These are phyloP conservation scores for Spinus olivaceus DNA, from an alignment of 2,797 vertebrate species.

Conservation along the genomic window DNA sequence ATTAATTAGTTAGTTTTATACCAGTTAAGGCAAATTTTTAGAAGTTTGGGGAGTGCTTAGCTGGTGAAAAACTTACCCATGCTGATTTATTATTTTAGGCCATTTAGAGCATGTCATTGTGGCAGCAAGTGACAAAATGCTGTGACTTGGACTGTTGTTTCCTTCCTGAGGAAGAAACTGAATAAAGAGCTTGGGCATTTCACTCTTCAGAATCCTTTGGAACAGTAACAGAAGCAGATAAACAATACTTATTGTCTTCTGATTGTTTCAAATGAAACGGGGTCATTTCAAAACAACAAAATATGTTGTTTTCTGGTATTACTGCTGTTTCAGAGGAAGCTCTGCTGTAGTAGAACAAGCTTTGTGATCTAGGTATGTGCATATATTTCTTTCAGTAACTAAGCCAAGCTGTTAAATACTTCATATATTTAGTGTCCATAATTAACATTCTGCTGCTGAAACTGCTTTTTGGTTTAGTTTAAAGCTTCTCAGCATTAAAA, in stretches of 20 bases:
- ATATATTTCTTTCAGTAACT: not conserved
- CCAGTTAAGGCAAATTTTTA: slow-evolving; percentile 24
- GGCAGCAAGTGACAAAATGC: not conserved
- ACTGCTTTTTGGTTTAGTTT: not conserved
- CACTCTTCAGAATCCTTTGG: not conserved
- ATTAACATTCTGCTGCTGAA: not conserved
- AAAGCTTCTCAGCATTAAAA: not conserved
- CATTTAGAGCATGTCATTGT: not conserved
- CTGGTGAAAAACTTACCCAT: slow-evolving; percentile 38
- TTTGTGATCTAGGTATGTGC: not conserved
- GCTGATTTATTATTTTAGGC: slow-evolving; percentile 51
- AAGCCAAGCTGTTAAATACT: not conserved
- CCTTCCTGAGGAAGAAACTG: not conserved
- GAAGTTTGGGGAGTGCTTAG: not conserved
- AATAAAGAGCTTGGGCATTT: not conserved
- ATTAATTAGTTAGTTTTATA: slow-evolving; percentile 41
- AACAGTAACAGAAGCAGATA: not conserved
- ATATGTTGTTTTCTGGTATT: not conserved
- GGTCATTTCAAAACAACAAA: not conserved
- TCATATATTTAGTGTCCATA: not conserved
- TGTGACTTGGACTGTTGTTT: not conserved
- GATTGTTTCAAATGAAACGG: not conserved
- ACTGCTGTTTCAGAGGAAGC: not conserved
- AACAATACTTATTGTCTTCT: not conserved
- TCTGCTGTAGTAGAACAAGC: not conserved